Base-by-base conservation (phyloP, 2,888 invertebrate genomes). In the Ormia ochracea region DNA sequence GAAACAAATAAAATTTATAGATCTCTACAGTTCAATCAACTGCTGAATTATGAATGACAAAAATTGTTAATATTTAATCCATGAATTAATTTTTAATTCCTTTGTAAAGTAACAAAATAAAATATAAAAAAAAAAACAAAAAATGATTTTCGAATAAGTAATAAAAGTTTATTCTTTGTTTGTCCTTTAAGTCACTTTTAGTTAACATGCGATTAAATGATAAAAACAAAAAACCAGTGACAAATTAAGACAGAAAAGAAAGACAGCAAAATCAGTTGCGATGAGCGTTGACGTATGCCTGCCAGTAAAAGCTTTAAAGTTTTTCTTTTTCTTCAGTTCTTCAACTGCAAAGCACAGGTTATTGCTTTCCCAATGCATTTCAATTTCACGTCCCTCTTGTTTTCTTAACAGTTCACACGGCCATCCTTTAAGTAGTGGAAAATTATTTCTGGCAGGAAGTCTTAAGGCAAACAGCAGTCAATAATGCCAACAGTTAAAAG, bases 371-470 rank as follows among this genome's bases (percentile, higher is more conserved):
- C 26, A 43, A 5, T 59, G 9, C 4, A 36, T 14, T 7, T 69
- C 19, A 38, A 26, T 26, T 36, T 2, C 17, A 10, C 54, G 26
- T n/a, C 10, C 28, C 14, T 19, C 56, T 26, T 63, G 26, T 61
- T 52, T 68, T 50, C 19, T 41, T 43, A 68, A 58, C 50, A 68
- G 59, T 75, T 59, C 59, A 61, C 41, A 59, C 19, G 26, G 54
- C 43, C 31, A 41, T 28, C 17, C 23, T 21, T 21, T 19, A 63
- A 19, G 2, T 31, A 9, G 59, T 38, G 72, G 54, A 31, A 23
- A 54, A 61, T 43, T 31, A 43, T 36, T 66, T 58, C 52, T 45
- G 43, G 9, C 74, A 58, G 74, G 74, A 74, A 66, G 65, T 74
- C 74, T 65, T 74, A 26, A 59, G 14, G 54, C 45, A 65, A 48